Percentiles rank a stretch among this genome's conserved stretches.
Evolutionary conservation across 2,797 vertebrate species (phyloP).

Genomic region (Poliocrania exsul): DNA sequence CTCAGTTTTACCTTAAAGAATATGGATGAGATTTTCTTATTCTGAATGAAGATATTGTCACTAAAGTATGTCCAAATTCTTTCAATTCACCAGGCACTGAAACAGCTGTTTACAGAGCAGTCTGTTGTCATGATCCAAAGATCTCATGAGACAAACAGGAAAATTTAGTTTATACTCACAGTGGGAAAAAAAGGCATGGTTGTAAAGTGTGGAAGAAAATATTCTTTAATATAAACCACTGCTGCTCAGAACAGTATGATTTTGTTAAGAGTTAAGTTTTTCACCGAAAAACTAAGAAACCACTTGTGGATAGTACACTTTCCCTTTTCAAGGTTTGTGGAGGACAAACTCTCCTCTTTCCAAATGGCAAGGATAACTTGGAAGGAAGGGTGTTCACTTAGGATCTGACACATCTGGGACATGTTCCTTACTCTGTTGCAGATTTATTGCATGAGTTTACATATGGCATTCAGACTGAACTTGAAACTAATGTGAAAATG

Average conservation of each 20-base stretch:
- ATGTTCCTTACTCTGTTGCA: background rate
- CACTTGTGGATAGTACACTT: background rate
- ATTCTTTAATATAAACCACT: background rate
- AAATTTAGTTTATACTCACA: background rate
- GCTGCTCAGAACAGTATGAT: background rate
- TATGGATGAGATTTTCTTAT: background rate
- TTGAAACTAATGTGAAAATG: background rate
- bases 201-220: background rate
- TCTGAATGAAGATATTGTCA: background rate
- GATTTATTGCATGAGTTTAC: background rate
- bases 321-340: background rate
- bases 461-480: background rate
- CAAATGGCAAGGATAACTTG: background rate
- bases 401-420: background rate
- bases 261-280: background rate
- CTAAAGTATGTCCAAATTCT: background rate
- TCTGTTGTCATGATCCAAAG: background rate
- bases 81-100: background rate
- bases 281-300: background rate
- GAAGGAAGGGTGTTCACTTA: background rate
- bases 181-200: background rate
- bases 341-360: background rate
- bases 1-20: background rate
- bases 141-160: background rate
- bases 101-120: constrained; percentile 4